A percentile compares a stretch with the other conserved stretches of the same genome.
Evolutionary conservation across 2,113 vertebrate genomes (phyloP).

Genomic region (Illadopsis cleaveri): DNA sequence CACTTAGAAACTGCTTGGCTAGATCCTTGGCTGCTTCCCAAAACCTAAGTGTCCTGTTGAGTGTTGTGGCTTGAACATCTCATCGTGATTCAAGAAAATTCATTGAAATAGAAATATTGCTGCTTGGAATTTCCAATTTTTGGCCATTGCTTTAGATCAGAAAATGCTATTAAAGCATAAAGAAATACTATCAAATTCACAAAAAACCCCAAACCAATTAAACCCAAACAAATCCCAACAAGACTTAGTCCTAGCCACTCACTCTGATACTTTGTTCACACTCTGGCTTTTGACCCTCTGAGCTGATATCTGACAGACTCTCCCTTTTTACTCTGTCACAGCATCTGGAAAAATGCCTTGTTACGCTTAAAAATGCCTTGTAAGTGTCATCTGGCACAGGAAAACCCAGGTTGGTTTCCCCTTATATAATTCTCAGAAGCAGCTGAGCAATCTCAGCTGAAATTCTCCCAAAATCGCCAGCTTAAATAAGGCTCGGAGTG

Average conservation of each 20-base stretch:
- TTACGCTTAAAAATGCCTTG: neutral
- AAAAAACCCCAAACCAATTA: neutral
- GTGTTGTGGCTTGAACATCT: neutral
- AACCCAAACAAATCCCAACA: neutral
- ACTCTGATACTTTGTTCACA: neutral
- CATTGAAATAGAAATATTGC: neutral
- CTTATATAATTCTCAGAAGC: neutral
- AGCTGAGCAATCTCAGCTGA: constrained; percentile 3
- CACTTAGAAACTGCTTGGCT: neutral
- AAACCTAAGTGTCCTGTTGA: neutral
- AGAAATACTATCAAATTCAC: neutral
- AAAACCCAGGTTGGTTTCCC: neutral
- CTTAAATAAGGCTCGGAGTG: neutral
- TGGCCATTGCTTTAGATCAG: neutral
- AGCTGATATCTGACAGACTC: neutral
- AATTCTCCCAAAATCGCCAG: neutral
- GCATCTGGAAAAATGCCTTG: neutral
- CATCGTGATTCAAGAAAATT: neutral
- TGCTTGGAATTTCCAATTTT: neutral
- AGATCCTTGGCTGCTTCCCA: neutral
- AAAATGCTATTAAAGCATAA: neutral
- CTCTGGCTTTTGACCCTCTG: neutral
- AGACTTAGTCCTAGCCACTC: neutral
- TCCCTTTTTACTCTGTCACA: neutral
- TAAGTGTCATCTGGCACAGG: neutral